These are phyloP conservation scores for Trinectes maculatus DNA, from an alignment of 2,113 vertebrate species.

Conservation along the genomic window DNA sequence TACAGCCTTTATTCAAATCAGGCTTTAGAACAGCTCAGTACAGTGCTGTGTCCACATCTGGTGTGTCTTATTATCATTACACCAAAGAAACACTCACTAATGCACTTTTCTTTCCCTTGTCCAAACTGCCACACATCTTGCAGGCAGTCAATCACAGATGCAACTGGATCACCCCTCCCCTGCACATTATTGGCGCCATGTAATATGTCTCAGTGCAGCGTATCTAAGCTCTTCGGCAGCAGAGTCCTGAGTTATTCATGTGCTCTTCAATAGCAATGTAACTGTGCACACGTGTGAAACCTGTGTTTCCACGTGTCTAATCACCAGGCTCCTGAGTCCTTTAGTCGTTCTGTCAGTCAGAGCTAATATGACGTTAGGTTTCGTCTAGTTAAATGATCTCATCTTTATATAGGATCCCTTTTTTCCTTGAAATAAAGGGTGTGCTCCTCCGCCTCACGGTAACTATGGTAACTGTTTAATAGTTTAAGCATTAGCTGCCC, in stretches of 20 bases:
- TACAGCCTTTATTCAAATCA: neutral
- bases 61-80: neutral
- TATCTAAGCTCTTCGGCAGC: neutral
- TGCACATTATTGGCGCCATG: neutral
- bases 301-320: slow-evolving; percentile 2
- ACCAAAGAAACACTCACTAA: neutral
- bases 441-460: slow-evolving; percentile 20
- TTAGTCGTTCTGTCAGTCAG: neutral
- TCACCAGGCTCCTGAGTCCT: neutral
- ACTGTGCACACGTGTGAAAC: neutral
- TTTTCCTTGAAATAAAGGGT: slow-evolving; percentile 8
- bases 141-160: neutral
- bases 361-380: neutral
- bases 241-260: neutral
- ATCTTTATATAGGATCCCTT: neutral
- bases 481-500: slow-evolving; percentile 27
- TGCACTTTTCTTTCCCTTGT: neutral
- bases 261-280: neutral
- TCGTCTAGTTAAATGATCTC: neutral
- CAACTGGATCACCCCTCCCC: neutral
- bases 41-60: neutral
- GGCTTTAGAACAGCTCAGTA: neutral
- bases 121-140: neutral
- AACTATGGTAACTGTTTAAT: slow-evolving; percentile 51
- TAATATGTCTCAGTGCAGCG: neutral